Evolutionary conservation across 2,797 vertebrate species (phyloP).

Genomic region (Typhlichthys subterraneus): DNA sequence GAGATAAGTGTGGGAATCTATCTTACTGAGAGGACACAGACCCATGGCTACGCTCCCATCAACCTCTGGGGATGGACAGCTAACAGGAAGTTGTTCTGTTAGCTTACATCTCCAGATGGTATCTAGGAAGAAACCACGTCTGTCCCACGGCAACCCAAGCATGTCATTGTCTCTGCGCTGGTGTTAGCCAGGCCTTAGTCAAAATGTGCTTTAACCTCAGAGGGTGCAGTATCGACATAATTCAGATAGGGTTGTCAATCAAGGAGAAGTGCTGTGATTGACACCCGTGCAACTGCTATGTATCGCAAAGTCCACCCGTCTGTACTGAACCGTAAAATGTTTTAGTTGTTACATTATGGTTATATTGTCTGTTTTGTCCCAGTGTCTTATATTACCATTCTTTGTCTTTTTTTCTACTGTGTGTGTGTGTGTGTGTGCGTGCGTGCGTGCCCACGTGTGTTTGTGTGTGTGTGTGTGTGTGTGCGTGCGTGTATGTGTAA

Average conservation of each 20-base stretch:
- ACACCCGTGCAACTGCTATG: too few species aligned
- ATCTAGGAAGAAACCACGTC: too few species aligned
- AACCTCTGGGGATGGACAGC: conserved; percentile 14
- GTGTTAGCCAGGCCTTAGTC: too few species aligned
- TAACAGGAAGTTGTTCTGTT: conserved; percentile 7
- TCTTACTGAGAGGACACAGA: neutral
- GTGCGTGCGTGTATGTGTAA: conserved; percentile 19
- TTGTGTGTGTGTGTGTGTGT: conserved; percentile 6
- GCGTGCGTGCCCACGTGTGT: neutral
- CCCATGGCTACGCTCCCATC: neutral
- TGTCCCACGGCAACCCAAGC: too few species aligned
- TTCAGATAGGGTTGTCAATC: too few species aligned
- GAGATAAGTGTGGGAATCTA: neutral
- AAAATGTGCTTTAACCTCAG: too few species aligned
- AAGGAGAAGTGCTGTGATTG: too few species aligned
- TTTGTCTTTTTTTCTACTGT: conserved; percentile 17
- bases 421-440: conserved; percentile 13
- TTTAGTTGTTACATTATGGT: neutral
- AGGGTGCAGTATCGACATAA: too few species aligned
- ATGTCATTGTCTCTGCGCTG: too few species aligned
- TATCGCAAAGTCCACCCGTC: too few species aligned
- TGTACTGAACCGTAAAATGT: neutral
- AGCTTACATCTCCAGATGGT: conserved; percentile 20
- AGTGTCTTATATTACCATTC: conserved; percentile 9
- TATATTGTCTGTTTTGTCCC: neutral